A percentile compares a stretch with the other conserved stretches of the same genome.
Conservation (phyloP, 2,888 invertebrate genomes). For the Lycia hirtaria region DNA sequence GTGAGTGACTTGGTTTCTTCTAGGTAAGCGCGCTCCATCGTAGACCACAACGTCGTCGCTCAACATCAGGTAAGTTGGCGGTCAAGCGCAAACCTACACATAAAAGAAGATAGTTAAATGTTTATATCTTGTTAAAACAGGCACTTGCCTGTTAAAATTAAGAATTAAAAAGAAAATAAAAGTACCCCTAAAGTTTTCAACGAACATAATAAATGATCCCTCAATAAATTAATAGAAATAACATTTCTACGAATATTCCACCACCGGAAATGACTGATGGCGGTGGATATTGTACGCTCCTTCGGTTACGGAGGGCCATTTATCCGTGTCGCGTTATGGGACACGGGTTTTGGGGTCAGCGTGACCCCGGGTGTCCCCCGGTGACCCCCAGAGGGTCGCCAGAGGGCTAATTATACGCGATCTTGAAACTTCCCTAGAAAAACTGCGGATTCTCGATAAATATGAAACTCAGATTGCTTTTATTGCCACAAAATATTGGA, state of each 20-base stretch:
- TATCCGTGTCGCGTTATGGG: conserved; percentile 32
- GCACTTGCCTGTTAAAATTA: too few relatives aligned
- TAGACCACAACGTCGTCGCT: too few relatives aligned
- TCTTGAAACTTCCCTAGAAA: conserved; percentile 1
- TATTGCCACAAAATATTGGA: background rate
- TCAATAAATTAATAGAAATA: conserved; percentile 27
- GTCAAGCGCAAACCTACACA: too few relatives aligned
- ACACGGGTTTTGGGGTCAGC: conserved; percentile 31
- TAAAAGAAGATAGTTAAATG: too few relatives aligned
- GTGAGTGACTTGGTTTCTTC: too few relatives aligned
- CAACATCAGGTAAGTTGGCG: too few relatives aligned
- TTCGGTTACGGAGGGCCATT: conserved; percentile 33
- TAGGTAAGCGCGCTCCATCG: too few relatives aligned
- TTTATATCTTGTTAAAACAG: too few relatives aligned
- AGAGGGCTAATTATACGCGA: background rate
- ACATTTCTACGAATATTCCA: conserved; percentile 24
- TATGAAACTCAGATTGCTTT: conserved; percentile 1
- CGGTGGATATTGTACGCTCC: conserved; percentile 22
- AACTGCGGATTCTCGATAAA: background rate
- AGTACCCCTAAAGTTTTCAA: background rate
- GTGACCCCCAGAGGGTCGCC: conserved; percentile 6
- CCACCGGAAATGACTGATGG: conserved; percentile 29
- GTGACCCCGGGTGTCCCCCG: conserved; percentile 4
- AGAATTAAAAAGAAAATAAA: background rate
- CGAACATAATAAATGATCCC: conserved; percentile 22